Base-by-base conservation (phyloP, 2,888 invertebrate genomes). In the Biston stratarius region DNA sequence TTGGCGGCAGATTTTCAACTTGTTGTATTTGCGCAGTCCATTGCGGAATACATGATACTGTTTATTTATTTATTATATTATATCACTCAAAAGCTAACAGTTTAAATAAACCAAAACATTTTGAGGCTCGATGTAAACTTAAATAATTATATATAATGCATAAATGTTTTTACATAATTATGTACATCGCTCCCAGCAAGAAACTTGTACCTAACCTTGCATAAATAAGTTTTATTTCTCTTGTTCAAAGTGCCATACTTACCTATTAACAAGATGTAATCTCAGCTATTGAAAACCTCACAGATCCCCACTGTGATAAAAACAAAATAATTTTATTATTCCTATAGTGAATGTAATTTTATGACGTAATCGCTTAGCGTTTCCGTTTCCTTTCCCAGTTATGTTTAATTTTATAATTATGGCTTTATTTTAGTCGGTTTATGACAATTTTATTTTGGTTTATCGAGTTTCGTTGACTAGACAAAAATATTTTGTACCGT, bases 301-400 rank as follows among this genome's bases (percentile, higher is more conserved):
- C 85, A 83, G 86, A 85, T 79, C 72, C 84, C 81, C 80, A 87
- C 89, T 89, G 89, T 89, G 89, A 89, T 89, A 88, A 79, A 67
- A 79, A 85, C 82, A 83, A 81, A 76, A 82, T 85, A 81, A 82
- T 83, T 82, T 80, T 82, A 83, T 82, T 81, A 79, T 77, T 82
- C 69, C 67, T 64, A 73, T 80, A 81, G 77, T 76, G 74, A 79
- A 78, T 78, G 77, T 76, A 78, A 72, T 62, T 55, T 69, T 60
- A 77, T 76, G 76, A 83, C 83, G 80, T 83, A 80, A 68, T 74
- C 80, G 82, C 77, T 55, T 67, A 74, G 77, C 80, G 81, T 79
- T 75, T 69, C 67, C 57, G 61, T 66, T 56, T n/a, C 42, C 58
- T 70, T 72, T 71, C 68, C 75, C 74, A 74, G 70, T 61, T 67